These are phyloP conservation scores for Prosapia bicincta DNA, from an alignment of 2,888 invertebrate species.

Conservation along the genomic window DNA sequence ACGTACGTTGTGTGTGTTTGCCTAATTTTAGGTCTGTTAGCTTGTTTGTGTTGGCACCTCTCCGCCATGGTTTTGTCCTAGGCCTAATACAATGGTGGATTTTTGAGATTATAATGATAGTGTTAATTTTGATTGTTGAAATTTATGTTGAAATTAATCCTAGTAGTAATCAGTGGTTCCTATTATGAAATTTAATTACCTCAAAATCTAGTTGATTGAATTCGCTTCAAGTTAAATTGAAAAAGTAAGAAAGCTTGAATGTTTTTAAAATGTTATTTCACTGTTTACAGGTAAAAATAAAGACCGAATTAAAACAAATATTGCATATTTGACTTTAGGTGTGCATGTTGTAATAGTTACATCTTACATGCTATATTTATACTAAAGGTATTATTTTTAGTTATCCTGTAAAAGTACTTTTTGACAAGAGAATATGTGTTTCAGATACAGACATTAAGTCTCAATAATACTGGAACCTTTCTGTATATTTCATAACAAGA, in stretches of 20 bases:
- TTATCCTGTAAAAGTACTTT: neutral
- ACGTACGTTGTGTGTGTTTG: neutral
- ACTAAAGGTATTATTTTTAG: neutral
- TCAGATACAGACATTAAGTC: too few species aligned
- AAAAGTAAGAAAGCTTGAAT: too few species aligned
- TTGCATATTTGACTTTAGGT: neutral
- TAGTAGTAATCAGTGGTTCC: neutral
- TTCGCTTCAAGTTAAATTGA: neutral
- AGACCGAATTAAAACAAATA: neutral
- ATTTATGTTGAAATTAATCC: neutral
- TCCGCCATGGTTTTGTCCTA: neutral
- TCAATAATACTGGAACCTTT: too few species aligned
- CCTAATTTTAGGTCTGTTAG: neutral
- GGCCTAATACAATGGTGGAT: neutral
- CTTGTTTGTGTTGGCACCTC: slow-evolving; percentile 2
- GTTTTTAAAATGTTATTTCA: neutral
- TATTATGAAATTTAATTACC: neutral
- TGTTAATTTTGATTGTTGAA: neutral
- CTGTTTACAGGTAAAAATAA: neutral
- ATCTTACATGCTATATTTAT: neutral
- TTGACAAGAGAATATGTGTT: neutral
- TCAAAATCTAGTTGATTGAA: neutral
- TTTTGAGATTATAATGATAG: neutral
- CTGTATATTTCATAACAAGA: too few species aligned
- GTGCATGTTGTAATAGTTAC: neutral